Conservation (phyloP, 2,113 vertebrate species). For the Merops nubicus region DNA sequence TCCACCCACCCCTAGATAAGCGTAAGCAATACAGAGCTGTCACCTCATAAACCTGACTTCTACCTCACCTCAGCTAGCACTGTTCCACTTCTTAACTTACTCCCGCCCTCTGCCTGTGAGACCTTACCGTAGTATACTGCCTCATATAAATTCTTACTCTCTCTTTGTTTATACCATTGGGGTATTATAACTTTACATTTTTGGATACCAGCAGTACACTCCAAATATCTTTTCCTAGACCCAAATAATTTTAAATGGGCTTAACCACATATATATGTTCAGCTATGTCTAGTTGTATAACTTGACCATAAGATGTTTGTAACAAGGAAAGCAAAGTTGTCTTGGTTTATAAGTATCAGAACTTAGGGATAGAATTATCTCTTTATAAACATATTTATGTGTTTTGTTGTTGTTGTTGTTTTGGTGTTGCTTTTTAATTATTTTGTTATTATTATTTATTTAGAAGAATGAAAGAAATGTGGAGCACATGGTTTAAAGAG, state of each 20-base stretch:
- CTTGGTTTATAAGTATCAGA: constrained; percentile 6
- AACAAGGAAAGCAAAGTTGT: neutral
- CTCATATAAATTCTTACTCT: constrained; percentile 20
- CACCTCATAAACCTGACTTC: neutral
- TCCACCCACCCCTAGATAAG: neutral
- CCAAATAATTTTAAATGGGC: neutral
- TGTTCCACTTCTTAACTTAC: neutral
- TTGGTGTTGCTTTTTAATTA: too few species aligned
- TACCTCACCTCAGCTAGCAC: neutral
- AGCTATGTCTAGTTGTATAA: neutral
- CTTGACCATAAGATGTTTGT: neutral
- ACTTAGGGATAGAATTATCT: neutral
- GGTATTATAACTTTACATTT: neutral
- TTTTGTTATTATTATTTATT: too few species aligned
- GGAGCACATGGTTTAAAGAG: neutral
- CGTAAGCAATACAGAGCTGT: neutral
- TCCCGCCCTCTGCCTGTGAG: neutral
- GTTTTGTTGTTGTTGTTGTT: constrained; percentile 7
- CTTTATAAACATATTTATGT: neutral
- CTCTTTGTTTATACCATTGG: constrained; percentile 1
- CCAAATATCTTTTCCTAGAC: constrained; percentile 21
- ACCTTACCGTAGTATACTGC: neutral
- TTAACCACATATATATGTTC: neutral
- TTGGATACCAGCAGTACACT: constrained; percentile 9
- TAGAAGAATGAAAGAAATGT: neutral